phyloP scores from a whole-genome alignment of 2,797 vertebrate species.

The Hylomyscus alleni region DNA sequence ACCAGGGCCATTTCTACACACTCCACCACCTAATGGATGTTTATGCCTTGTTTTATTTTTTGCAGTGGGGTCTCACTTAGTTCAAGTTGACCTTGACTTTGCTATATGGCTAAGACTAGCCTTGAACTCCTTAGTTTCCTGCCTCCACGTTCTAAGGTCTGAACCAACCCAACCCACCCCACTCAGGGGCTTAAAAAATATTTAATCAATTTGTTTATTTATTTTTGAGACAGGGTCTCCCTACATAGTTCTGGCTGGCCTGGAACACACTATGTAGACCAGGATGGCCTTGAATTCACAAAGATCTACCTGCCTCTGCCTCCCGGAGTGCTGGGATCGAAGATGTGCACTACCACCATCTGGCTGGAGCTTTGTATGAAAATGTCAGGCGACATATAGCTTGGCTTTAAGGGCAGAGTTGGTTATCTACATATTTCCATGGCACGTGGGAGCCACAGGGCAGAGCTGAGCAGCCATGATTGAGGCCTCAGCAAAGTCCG shows the following conservation, averaged over 20 bases:
- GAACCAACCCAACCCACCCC: background rate
- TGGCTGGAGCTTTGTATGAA: background rate
- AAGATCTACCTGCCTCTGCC: background rate
- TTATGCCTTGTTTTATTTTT: background rate
- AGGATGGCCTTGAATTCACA: background rate
- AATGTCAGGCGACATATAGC: background rate
- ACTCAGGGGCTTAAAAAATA: background rate
- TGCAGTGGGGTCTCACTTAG: background rate
- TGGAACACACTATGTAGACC: background rate
- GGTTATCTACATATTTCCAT: rapidly evolving
- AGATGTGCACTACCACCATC: background rate
- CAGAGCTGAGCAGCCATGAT: background rate
- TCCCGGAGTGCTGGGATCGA: background rate
- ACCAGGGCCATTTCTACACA: background rate
- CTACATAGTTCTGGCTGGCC: background rate
- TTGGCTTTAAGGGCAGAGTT: rapidly evolving
- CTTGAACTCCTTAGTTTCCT: background rate
- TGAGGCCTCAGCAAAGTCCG: background rate
- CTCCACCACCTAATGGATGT: background rate
- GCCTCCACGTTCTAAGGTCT: background rate
- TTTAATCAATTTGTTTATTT: background rate
- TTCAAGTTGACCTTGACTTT: background rate
- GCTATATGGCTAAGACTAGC: background rate
- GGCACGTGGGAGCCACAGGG: background rate
- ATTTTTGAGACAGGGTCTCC: background rate